Evolutionary conservation across 2,113 vertebrate species (phyloP).

Genomic region (Terrapene triunguis): DNA sequence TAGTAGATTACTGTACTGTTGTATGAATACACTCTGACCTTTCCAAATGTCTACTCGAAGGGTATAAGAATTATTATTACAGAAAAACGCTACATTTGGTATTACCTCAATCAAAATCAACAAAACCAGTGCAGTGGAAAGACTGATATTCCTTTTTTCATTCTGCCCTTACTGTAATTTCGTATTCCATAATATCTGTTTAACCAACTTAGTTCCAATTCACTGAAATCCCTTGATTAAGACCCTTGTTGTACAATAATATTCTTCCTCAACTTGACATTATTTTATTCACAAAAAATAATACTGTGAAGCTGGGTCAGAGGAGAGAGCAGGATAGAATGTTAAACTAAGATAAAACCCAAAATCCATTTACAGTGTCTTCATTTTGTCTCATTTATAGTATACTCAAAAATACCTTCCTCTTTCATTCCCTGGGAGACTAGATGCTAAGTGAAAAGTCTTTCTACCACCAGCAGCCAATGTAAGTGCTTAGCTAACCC

Average conservation of each 20-base stretch:
- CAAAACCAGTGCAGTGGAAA: not conserved
- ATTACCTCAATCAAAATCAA: not conserved
- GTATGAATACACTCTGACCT: not conserved
- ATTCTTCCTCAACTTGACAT: constrained; percentile 37
- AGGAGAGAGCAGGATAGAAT: not conserved
- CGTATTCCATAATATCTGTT: not conserved
- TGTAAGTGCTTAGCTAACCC: not conserved
- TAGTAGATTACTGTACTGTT: not conserved
- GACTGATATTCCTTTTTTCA: not conserved
- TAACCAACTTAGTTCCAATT: constrained; percentile 12
- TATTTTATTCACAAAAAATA: constrained; percentile 34
- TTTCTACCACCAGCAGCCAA: not conserved
- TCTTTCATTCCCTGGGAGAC: not conserved
- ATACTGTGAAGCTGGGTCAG: not conserved
- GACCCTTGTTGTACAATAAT: constrained; percentile 28
- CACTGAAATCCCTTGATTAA: constrained; percentile 47
- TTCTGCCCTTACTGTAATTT: constrained; percentile 9
- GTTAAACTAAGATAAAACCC: constrained; percentile 33
- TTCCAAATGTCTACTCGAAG: not conserved
- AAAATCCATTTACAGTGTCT: not conserved
- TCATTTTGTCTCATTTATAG: not conserved
- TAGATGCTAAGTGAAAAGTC: constrained; percentile 30
- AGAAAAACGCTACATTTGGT: not conserved
- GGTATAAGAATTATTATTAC: not conserved
- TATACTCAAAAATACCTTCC: not conserved